phyloP scores from a whole-genome alignment of 2,888 invertebrate species.

The Microctonus aethiopoides region DNA sequence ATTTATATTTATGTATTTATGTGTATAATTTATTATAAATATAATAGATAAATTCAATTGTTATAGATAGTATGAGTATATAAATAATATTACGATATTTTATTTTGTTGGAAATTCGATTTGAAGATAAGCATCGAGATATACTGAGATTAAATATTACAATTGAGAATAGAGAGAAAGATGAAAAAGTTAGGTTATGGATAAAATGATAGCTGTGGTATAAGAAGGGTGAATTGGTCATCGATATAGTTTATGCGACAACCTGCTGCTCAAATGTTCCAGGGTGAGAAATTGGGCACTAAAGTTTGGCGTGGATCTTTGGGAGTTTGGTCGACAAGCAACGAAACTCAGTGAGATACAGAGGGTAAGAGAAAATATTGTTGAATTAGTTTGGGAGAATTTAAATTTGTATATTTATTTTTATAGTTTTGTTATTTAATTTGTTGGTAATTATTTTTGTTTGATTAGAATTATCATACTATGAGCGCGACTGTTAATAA shows the following conservation, averaged over 20 bases:
- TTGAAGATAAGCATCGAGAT: not conserved
- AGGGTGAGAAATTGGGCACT: constrained; percentile 94
- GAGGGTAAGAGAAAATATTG: constrained; percentile 73
- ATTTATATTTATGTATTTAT: not conserved
- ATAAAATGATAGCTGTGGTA: not conserved
- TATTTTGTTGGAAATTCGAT: not conserved
- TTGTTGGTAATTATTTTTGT: constrained; percentile 3
- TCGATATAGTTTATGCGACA: constrained; percentile 30
- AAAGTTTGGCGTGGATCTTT: constrained; percentile 89
- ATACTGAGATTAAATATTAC: not conserved
- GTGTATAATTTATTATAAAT: constrained; percentile 5
- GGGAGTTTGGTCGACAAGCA: constrained; percentile 88
- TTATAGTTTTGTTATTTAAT: not conserved
- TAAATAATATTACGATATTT: not conserved
- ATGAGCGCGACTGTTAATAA: constrained; percentile 81
- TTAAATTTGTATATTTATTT: not conserved
- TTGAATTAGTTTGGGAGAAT: constrained; percentile 18
- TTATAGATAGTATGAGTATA: no score
- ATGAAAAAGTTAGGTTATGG: not conserved
- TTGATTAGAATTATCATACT: constrained; percentile 80
- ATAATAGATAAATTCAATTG: not conserved
- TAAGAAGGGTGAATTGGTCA: constrained; percentile 13
- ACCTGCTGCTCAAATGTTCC: constrained; percentile 51
- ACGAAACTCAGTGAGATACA: constrained; percentile 90
- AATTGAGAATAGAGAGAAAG: not conserved